Evolutionary conservation across 2,113 vertebrate genomes (phyloP), one percentile per base, ranked within the genome.

Genomic region (Acrocephalus arundinaceus): DNA sequence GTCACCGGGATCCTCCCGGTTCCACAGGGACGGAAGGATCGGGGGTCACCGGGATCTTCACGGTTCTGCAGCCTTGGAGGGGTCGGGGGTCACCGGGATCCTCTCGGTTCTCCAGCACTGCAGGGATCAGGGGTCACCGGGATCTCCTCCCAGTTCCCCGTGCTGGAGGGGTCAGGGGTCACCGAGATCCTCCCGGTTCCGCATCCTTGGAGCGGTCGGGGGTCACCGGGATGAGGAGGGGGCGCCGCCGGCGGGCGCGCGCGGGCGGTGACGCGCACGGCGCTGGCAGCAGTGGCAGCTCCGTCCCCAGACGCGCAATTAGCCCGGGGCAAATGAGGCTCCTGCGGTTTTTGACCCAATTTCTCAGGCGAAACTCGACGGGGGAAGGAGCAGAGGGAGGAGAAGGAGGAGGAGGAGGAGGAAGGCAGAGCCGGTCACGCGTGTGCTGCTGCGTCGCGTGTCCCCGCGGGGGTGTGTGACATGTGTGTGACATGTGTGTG

Each of bases 261-360:
- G 41, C 41, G 30, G 83, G 72, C 20, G 84, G 80, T 23, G 72
- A 24, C 13, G 3, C 10, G 4, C 48, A 48, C 9, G 19, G 61
- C 11, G 5, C 63, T 51, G 73, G 59, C 76, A 24, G n/a, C 5
- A 41, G 20, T 2, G 77, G 45, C 80, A 80, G 67, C 18, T 5
- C 48, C 2, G 33, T 51, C 77, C 77, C 92, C 59, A 16, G 8
- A 11, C 16, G 30, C 14, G 4, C 37, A 1, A 63, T 28, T 37
- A 85, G 79, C 84, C 72, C 14, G 94, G 68, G 92, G 77, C 94
- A 76, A 68, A 54, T 35, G 46, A 61, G 85, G 94, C 85, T 80
- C 68, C 59, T 77, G 90, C 8, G 39, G 89, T 39, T 86, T 87
- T 73, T 93, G 94, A 93, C 94, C 94, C 90, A 96, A 76, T 95